Conservation (phyloP, 2,113 vertebrate species). For the Delphinus delphis region DNA sequence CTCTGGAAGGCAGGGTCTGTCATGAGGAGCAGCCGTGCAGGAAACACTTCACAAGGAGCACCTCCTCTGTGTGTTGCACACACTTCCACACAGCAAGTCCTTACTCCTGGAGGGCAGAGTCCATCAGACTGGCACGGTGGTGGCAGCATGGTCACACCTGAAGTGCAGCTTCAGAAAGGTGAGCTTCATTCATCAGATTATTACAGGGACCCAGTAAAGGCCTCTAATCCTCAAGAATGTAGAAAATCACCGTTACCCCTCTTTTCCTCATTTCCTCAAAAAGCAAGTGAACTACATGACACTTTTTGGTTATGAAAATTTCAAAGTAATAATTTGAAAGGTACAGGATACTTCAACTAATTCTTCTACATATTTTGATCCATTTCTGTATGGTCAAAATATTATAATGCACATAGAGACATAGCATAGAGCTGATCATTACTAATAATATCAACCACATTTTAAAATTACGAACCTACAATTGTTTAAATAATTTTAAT, state of each 20-base stretch:
- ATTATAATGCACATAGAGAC: background rate
- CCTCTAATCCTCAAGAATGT: background rate
- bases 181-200: background rate
- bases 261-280: background rate
- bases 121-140: background rate
- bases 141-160: fast-evolving
- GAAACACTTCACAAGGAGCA: background rate
- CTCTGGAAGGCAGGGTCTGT: background rate
- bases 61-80: background rate
- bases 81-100: background rate
- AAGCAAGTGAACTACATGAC: background rate
- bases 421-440: background rate
- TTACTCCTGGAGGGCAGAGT: background rate
- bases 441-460: background rate
- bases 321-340: background rate
- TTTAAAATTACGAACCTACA: background rate
- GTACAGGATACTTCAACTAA: background rate
- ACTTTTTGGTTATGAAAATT: background rate
- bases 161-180: background rate
- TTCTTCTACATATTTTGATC: background rate
- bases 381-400: background rate
- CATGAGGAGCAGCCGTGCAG: background rate
- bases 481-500: background rate
- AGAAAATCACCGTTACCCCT: background rate
- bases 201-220: background rate